Percentiles rank a stretch among this genome's conserved stretches.
These are phyloP conservation scores for Lasaia peninsularis DNA, from an alignment of 1,140 invertebrate species.

Conservation along the genomic window DNA sequence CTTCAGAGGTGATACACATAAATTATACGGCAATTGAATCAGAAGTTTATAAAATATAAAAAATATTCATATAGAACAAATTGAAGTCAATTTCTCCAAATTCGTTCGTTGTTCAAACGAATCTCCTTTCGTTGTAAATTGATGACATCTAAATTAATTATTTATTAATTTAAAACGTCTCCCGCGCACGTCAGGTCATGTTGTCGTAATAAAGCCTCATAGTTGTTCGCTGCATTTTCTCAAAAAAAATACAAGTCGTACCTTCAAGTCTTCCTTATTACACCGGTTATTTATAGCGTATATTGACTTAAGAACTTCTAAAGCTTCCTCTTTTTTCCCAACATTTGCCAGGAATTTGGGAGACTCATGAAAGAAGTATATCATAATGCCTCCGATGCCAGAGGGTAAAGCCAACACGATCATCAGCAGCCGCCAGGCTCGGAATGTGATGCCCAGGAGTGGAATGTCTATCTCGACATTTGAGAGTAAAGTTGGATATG, in stretches of 20 bases:
- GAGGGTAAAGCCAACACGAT: constrained; percentile 80
- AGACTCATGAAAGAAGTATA: constrained; percentile 83
- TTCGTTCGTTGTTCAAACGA: too few relatives aligned
- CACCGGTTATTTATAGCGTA: constrained; percentile 70
- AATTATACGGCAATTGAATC: too few relatives aligned
- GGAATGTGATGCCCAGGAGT: constrained; percentile 64
- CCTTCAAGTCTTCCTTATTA: constrained; percentile 44
- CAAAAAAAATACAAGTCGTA: constrained; percentile 17
- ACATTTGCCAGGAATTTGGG: constrained; percentile 82
- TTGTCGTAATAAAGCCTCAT: too few relatives aligned
- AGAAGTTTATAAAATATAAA: too few relatives aligned
- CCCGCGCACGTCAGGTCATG: too few relatives aligned
- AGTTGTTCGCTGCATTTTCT: neutral
- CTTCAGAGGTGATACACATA: too few relatives aligned
- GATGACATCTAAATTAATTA: too few relatives aligned
- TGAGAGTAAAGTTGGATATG: constrained; percentile 63
- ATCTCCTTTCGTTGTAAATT: too few relatives aligned
- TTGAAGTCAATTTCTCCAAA: too few relatives aligned
- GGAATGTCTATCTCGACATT: constrained; percentile 57
- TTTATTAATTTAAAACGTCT: too few relatives aligned
- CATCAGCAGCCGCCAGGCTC: constrained; percentile 84
- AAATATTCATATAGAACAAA: too few relatives aligned
- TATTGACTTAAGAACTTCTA: constrained; percentile 77
- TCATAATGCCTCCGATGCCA: constrained; percentile 77
- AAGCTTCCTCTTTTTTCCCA: constrained; percentile 77